Conservation (phyloP, 2,113 vertebrate species). For the Phrynosoma platyrhinos region DNA sequence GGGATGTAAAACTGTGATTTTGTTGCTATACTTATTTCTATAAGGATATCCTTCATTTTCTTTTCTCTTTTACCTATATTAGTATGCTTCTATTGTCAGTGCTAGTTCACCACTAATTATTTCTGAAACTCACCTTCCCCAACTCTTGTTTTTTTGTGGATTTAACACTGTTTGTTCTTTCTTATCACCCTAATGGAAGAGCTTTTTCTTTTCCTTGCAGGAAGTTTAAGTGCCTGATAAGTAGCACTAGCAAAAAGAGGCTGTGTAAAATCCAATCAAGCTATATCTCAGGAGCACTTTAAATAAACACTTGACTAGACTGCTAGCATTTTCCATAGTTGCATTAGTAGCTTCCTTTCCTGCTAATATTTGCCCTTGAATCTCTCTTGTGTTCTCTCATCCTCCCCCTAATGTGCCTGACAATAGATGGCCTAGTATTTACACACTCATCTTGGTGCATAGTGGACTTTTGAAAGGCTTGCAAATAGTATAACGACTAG, state of each 20-base stretch:
- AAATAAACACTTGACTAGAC: background rate
- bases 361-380: background rate
- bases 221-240: background rate
- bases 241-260: background rate
- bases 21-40: background rate
- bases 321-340: background rate
- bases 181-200: background rate
- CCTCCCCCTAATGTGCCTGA: background rate
- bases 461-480: no score
- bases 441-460: background rate
- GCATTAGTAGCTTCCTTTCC: background rate
- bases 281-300: background rate
- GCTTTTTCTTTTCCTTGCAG: no score
- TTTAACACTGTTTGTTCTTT: conserved; percentile 3
- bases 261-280: background rate
- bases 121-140: no score
- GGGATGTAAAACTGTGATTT: background rate
- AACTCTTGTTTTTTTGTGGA: background rate
- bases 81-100: background rate
- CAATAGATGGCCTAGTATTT: background rate
- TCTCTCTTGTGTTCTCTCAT: background rate
- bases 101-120: background rate
- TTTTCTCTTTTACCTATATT: background rate
- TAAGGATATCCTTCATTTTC: background rate
- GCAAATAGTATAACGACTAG: background rate